Evolutionary conservation across 2,113 vertebrate genomes (phyloP).

Genomic region (Leptobrachium ailaonicum): DNA sequence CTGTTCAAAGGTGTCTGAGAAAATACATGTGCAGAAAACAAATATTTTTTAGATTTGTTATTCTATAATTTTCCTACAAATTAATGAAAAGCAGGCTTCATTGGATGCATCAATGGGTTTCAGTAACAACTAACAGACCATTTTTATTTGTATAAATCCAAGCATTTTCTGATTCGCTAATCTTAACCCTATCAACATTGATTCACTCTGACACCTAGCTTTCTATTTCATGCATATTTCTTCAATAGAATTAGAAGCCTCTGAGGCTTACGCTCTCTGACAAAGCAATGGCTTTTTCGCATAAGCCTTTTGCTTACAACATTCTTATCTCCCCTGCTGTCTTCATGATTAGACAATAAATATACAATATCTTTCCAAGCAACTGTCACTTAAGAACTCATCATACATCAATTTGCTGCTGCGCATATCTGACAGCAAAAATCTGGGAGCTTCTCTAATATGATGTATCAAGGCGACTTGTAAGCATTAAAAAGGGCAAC

Average conservation of each 20-base stretch:
- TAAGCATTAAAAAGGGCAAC: slow-evolving; percentile 47
- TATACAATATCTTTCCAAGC: slow-evolving; percentile 57
- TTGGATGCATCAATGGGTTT: no score
- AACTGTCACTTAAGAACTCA: slow-evolving; percentile 50
- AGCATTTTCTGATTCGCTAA: not conserved
- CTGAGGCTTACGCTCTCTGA: slow-evolving; percentile 51
- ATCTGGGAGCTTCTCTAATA: slow-evolving; percentile 39
- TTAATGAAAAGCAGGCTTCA: no score
- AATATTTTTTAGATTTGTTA: no score
- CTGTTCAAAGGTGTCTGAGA: no score
- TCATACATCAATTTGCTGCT: slow-evolving; percentile 49
- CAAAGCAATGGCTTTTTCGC: slow-evolving; percentile 53
- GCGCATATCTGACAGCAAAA: slow-evolving; percentile 49
- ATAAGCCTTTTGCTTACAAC: slow-evolving; percentile 58
- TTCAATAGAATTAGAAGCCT: slow-evolving; percentile 55
- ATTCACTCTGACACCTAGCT: slow-evolving; percentile 36
- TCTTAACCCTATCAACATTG: not conserved
- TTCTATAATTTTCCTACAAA: no score
- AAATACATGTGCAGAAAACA: no score
- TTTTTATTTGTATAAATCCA: no score
- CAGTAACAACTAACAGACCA: no score
- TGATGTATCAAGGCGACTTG: slow-evolving; percentile 44
- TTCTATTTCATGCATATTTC: slow-evolving; percentile 54
- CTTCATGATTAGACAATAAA: slow-evolving; percentile 63
- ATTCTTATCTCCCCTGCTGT: slow-evolving; percentile 53